Evolutionary conservation across 2,113 vertebrate species (phyloP).

Genomic region (Cyanoramphus novaezelandiae): DNA sequence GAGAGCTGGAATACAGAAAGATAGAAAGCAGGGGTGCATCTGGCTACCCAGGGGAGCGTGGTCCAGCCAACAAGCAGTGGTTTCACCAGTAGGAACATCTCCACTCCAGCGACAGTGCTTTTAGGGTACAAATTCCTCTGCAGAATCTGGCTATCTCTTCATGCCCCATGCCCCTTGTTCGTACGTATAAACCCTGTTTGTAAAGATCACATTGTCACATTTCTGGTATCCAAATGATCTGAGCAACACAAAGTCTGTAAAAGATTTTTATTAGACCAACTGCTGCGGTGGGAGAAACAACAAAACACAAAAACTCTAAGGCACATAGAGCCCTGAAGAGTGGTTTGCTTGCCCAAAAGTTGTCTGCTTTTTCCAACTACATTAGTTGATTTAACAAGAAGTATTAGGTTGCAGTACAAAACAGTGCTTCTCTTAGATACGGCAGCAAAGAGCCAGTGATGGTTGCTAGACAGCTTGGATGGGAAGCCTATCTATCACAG

Average conservation of each 20-base stretch:
- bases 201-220: neutral
- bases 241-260: neutral
- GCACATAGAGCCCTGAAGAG: neutral
- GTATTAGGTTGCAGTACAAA: neutral
- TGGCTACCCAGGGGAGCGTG: neutral
- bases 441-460: neutral
- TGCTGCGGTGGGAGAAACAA: neutral
- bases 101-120: neutral
- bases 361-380: neutral
- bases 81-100: neutral
- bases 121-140: neutral
- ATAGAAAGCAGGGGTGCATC: neutral
- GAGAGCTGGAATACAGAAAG: neutral
- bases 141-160: neutral
- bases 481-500: neutral
- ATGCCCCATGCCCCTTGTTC: neutral
- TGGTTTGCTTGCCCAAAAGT: neutral
- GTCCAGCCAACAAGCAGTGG: neutral
- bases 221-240: neutral
- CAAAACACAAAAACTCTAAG: neutral
- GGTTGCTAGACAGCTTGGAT: neutral
- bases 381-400: neutral
- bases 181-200: fast-evolving
- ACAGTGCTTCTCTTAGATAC: neutral
- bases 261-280: neutral